These are phyloP conservation scores for Acromyrmex charruanus DNA, from an alignment of 1,140 invertebrate species.

Conservation along the genomic window DNA sequence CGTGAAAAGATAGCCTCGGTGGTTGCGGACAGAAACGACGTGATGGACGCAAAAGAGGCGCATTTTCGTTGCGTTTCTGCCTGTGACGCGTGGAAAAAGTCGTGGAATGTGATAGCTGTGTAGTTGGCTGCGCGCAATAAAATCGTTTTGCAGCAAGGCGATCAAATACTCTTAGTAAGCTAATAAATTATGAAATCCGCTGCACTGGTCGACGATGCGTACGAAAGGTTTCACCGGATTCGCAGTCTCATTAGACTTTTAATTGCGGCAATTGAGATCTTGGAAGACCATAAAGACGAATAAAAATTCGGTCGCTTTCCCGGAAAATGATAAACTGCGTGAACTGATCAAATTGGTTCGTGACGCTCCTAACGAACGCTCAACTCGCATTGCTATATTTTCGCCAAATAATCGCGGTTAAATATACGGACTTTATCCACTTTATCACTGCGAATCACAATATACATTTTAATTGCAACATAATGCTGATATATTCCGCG, in stretches of 20 bases:
- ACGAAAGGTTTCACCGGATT: slow-evolving; percentile 4
- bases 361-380: not conserved
- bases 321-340: slow-evolving; percentile 24
- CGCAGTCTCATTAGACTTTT: slow-evolving; percentile 2
- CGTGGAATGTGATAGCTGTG: slow-evolving; percentile 15
- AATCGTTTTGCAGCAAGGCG: slow-evolving; percentile 18
- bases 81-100: slow-evolving; percentile 3
- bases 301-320: slow-evolving; percentile 30
- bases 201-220: slow-evolving; percentile 11
- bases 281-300: not conserved
- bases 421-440: slow-evolving; percentile 7
- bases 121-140: slow-evolving; percentile 7
- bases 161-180: not conserved
- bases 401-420: slow-evolving; percentile 13
- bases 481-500: slow-evolving; percentile 35
- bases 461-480: slow-evolving; percentile 44
- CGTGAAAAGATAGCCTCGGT: slow-evolving; percentile 38
- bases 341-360: not conserved
- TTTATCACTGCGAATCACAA: slow-evolving; percentile 8
- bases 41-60: not conserved
- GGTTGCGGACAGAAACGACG: slow-evolving; percentile 33
- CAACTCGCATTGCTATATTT: not conserved
- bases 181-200: slow-evolving; percentile 38
- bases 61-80: slow-evolving; percentile 24
- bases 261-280: slow-evolving; percentile 4